A percentile compares a stretch with the other conserved stretches of the same genome.
Conservation (phyloP, 2,888 invertebrate species). For the Archips crataeganus region DNA sequence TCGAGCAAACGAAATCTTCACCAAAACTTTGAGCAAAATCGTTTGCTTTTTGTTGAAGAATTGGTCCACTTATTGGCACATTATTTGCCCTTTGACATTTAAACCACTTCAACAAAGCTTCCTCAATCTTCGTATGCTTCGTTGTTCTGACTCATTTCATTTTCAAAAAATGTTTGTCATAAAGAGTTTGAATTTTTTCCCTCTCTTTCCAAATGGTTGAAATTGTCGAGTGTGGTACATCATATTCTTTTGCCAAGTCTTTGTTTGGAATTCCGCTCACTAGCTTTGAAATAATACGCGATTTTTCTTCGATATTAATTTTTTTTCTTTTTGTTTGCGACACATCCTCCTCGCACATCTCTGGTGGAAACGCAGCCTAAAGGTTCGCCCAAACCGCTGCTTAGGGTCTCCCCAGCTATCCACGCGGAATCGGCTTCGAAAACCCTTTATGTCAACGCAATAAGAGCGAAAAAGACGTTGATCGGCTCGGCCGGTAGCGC, state of each 20-base stretch:
- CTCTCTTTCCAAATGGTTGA: conserved; percentile 40
- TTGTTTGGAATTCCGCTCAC: neutral
- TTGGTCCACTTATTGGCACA: conserved; percentile 46
- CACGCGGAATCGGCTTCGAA: no score
- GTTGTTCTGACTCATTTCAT: conserved; percentile 17
- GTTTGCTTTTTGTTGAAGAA: conserved; percentile 47
- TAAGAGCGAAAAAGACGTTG: no score
- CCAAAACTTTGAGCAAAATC: conserved; percentile 46
- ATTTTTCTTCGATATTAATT: neutral
- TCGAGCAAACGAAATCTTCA: conserved; percentile 46
- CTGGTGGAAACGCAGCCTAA: no score
- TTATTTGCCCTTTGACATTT: conserved; percentile 41
- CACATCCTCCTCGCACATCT: no score
- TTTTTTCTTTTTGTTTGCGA: neutral
- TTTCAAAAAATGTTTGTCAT: neutral
- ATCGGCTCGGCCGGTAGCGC: no score
- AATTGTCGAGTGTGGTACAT: conserved; percentile 46
- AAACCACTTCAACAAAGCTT: conserved; percentile 36
- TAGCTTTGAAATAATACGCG: neutral
- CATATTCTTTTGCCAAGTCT: neutral
- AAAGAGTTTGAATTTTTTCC: neutral
- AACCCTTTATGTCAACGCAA: no score
- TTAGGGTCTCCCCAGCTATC: no score
- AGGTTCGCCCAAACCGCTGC: neutral
- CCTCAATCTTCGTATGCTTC: conserved; percentile 41